Conservation (phyloP, 1,140 invertebrate species). For the Sitophilus oryzae region DNA sequence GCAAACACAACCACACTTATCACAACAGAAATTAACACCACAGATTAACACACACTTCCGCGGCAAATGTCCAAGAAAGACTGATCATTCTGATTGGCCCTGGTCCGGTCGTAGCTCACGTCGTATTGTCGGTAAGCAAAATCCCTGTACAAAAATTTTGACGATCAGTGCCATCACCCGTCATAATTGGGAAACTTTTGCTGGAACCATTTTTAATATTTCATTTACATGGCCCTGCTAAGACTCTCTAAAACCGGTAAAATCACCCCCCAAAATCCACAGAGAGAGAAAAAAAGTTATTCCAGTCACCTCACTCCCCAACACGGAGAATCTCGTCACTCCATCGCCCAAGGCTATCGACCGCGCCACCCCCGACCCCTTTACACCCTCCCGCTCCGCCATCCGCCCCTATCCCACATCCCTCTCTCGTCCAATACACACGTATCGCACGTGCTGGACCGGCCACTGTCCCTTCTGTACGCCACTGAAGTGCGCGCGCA, state of each 20-base stretch:
- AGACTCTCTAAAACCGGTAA: background rate
- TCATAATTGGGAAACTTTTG: no score
- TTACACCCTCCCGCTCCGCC: background rate
- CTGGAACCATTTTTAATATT: no score
- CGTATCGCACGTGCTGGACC: constrained; percentile 4
- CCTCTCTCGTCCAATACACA: constrained; percentile 2
- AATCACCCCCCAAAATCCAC: background rate
- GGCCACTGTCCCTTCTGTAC: background rate
- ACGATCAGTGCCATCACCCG: no score
- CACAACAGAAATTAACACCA: no score
- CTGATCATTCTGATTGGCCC: no score
- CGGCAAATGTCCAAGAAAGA: constrained; percentile 16
- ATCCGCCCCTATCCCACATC: background rate
- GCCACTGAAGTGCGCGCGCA: background rate
- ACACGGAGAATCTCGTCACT: no score
- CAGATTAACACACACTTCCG: constrained; percentile 7
- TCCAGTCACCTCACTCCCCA: background rate
- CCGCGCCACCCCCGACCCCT: background rate
- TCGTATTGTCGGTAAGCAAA: no score
- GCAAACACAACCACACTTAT: no score
- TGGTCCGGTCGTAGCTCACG: no score
- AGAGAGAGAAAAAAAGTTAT: background rate
- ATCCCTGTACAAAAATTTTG: no score
- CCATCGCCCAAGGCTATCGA: background rate
- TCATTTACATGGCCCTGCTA: no score